Conservation (phyloP, 1,140 invertebrate species). For the Harlomillsia oculata region DNA sequence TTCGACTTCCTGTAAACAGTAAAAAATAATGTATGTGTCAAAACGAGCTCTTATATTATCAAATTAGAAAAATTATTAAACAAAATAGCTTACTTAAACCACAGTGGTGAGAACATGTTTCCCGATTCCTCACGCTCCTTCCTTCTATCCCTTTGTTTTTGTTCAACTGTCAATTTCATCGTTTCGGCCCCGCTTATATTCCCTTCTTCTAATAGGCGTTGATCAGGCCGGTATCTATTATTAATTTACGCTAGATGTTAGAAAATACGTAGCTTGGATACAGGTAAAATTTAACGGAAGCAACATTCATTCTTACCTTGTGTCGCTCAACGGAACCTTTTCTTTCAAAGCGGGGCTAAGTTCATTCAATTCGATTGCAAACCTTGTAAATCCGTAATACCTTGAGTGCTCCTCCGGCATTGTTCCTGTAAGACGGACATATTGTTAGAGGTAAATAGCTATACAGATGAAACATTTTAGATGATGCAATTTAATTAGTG, state of each 20-base stretch:
- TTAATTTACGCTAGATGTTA: not conserved
- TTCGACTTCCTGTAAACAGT: conserved; percentile 31
- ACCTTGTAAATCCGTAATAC: conserved; percentile 75
- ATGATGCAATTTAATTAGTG: not conserved
- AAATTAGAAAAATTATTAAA: not conserved
- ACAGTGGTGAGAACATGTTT: conserved; percentile 46
- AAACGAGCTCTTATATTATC: conserved; percentile 1
- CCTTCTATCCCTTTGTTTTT: conserved; percentile 55
- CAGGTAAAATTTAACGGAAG: not conserved
- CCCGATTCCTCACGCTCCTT: conserved; percentile 51
- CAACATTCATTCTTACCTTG: conserved; percentile 37
- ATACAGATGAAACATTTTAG: not conserved
- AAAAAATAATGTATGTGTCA: not conserved
- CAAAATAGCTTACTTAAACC: conserved; percentile 51
- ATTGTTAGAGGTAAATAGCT: not conserved
- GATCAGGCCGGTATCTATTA: conserved; percentile 49
- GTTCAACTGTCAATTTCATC: conserved; percentile 58
- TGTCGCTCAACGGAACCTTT: conserved; percentile 62
- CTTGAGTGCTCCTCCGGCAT: conserved; percentile 69
- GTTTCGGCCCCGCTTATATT: conserved; percentile 59
- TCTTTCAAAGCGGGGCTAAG: conserved; percentile 53
- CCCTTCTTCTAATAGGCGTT: conserved; percentile 61
- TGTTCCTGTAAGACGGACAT: conserved; percentile 46
- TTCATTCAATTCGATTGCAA: conserved; percentile 78
- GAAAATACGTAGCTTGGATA: not conserved